Conservation (phyloP, 23 tunicate genomes). For the Phallusia fumigata region DNA sequence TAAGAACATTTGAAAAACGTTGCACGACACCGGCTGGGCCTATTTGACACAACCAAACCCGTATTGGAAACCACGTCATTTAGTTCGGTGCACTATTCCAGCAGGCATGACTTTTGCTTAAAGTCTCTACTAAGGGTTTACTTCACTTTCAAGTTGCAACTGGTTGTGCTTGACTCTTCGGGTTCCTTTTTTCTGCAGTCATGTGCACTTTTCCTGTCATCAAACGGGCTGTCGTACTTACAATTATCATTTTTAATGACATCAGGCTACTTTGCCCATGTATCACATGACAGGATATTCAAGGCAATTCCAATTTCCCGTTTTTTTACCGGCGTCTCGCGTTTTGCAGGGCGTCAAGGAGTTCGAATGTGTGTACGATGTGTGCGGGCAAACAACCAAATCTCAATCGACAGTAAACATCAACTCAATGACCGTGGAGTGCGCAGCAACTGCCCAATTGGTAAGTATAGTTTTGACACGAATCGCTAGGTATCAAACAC, state of each 20-base stretch:
- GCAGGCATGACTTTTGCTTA: neutral
- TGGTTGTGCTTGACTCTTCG: no score
- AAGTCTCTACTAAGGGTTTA: neutral
- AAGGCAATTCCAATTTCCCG: neutral
- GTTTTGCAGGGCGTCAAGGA: neutral
- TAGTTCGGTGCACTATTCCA: no score
- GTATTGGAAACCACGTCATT: no score
- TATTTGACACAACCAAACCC: no score
- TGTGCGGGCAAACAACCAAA: slow-evolving; percentile 25
- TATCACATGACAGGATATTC: neutral
- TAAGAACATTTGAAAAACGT: no score
- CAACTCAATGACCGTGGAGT: slow-evolving; percentile 11
- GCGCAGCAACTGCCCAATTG: slow-evolving; percentile 23
- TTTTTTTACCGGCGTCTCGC: neutral
- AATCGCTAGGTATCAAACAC: no score
- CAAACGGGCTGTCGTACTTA: no score
- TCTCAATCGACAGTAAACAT: slow-evolving; percentile 4
- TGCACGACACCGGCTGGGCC: no score
- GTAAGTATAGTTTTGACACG: slow-evolving; percentile 7
- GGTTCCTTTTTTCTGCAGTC: no score
- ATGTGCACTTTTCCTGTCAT: no score
- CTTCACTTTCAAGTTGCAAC: no score
- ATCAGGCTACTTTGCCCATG: neutral
- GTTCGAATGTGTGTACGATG: slow-evolving; percentile 17
- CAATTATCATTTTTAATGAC: no score